Percentiles rank a stretch among this genome's conserved stretches.
These are phyloP conservation scores for Hylaeus anthracinus DNA, from an alignment of 1,140 invertebrate species.

Conservation along the genomic window DNA sequence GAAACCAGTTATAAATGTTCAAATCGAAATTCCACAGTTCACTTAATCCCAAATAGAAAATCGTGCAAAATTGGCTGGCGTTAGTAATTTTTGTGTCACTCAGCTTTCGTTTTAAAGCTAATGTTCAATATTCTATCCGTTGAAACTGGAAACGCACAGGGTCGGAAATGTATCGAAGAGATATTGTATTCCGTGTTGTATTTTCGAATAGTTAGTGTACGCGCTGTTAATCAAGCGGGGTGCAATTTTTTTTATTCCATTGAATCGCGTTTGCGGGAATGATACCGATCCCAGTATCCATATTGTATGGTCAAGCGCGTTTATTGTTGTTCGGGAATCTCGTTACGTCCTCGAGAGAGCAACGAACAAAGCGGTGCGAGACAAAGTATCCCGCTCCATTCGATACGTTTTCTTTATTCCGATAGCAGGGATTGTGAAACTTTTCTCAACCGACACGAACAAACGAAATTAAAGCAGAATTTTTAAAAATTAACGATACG, in stretches of 20 bases:
- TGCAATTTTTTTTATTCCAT: neutral
- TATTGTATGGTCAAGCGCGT: neutral
- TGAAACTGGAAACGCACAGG: neutral
- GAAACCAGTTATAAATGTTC: no score
- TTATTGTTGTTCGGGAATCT: neutral
- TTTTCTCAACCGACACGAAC: no score
- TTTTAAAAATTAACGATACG: no score
- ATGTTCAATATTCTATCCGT: slow-evolving; percentile 9
- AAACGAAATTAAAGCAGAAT: no score
- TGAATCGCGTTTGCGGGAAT: neutral
- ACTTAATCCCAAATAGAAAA: no score
- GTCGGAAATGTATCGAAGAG: neutral
- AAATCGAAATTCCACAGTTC: no score
- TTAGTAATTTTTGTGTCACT: neutral
- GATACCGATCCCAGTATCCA: neutral
- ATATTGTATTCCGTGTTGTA: neutral
- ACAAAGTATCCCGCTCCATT: neutral
- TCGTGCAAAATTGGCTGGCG: no score
- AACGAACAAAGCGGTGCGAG: slow-evolving; percentile 5
- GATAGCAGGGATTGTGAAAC: no score
- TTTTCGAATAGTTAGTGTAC: slow-evolving; percentile 16
- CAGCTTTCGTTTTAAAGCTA: neutral
- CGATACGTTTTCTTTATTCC: no score
- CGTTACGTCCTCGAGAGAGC: neutral
- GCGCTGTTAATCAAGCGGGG: neutral